These are phyloP conservation scores for Tarsius wallacei DNA, from an alignment of 2,797 vertebrate genomes.

Conservation along the genomic window DNA sequence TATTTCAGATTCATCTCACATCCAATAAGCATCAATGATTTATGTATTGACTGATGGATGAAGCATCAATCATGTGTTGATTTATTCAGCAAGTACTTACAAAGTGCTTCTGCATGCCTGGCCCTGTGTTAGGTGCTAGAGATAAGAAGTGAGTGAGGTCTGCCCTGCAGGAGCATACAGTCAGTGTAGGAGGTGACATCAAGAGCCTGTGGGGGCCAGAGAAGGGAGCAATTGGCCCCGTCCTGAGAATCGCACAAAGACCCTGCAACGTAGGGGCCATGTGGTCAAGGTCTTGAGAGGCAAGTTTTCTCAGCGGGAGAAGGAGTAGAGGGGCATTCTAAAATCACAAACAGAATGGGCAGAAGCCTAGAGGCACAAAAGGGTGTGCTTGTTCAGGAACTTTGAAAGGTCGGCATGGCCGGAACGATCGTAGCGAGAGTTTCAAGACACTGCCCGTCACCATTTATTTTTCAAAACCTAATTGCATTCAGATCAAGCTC, in stretches of 20 bases:
- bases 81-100: conserved; percentile 12
- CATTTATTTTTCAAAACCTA: conserved; percentile 5
- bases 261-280: background rate
- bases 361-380: background rate
- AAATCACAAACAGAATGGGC: background rate
- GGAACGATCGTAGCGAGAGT: background rate
- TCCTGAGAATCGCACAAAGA: background rate
- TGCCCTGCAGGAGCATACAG: background rate
- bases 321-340: background rate
- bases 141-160: background rate
- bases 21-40: background rate
- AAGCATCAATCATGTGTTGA: background rate
- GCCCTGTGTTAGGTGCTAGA: background rate
- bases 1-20: conserved; percentile 11
- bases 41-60: background rate
- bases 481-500: background rate
- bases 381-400: background rate
- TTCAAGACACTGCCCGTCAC: background rate
- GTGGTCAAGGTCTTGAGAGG: background rate
- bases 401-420: background rate
- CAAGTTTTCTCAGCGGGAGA: background rate
- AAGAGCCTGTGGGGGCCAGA: background rate
- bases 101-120: background rate
- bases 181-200: background rate
- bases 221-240: background rate